phyloP scores from a whole-genome alignment of 1,140 invertebrate species.

The Hormaphis cornu region DNA sequence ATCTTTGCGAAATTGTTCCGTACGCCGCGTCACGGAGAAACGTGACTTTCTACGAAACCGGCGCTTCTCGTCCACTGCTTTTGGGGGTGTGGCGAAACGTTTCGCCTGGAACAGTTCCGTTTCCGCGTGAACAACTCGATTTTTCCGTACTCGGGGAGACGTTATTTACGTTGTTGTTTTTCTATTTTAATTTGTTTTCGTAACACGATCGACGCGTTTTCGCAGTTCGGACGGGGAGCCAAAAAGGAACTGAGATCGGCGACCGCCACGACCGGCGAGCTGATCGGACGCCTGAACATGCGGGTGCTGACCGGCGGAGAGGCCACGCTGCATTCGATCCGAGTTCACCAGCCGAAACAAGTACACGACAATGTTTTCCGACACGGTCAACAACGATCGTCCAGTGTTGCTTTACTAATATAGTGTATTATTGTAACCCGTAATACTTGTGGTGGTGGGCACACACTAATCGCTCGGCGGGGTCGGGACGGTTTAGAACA shows the following conservation, averaged over 20 bases:
- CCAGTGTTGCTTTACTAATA: neutral
- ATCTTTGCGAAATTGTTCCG: no score
- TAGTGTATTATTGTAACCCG: neutral
- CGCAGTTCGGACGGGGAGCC: constrained; percentile 60
- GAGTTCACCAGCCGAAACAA: constrained; percentile 74
- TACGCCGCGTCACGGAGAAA: no score
- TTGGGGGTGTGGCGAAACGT: no score
- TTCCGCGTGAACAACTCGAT: no score
- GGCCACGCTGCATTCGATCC: constrained; percentile 68
- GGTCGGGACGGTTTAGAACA: no score
- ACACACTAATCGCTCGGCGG: neutral
- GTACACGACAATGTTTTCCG: constrained; percentile 43
- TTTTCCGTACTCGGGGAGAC: no score
- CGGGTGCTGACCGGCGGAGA: constrained; percentile 64
- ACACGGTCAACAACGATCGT: neutral
- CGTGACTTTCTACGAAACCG: no score
- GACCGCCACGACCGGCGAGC: constrained; percentile 72
- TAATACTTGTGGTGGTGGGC: neutral
- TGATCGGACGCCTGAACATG: constrained; percentile 67
- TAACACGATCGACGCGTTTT: constrained; percentile 24
- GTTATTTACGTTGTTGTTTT: no score
- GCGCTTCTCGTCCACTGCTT: no score
- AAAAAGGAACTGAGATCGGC: constrained; percentile 69
- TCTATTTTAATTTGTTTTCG: no score
- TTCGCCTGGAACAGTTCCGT: no score